These are phyloP conservation scores for Irena cyanogastra DNA, from an alignment of 2,113 vertebrate genomes.

Conservation along the genomic window DNA sequence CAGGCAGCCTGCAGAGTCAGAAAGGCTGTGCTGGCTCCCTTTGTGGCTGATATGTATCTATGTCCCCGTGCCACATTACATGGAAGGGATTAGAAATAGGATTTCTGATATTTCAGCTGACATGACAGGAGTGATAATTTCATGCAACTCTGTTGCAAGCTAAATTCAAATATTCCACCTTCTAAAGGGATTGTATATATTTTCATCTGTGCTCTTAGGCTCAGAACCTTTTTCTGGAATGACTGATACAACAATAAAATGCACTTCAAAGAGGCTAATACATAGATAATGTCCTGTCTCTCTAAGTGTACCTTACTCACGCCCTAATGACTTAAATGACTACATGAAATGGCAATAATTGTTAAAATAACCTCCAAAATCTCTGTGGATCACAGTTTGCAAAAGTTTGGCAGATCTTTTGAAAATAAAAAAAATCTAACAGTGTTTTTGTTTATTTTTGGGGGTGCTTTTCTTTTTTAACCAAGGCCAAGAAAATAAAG, in stretches of 20 bases:
- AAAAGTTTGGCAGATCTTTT: not conserved
- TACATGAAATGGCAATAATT: not conserved
- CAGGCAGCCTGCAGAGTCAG: not conserved
- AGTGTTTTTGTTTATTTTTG: not conserved
- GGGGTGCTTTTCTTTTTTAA: not conserved
- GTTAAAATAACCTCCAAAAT: not conserved
- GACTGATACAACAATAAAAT: not conserved
- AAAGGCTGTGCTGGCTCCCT: not conserved
- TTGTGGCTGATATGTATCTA: not conserved
- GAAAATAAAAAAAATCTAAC: not conserved
- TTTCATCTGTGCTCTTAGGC: not conserved
- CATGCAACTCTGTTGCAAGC: slow-evolving; percentile 2
- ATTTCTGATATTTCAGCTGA: slow-evolving; percentile 54
- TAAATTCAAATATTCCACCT: slow-evolving; percentile 10
- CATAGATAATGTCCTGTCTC: not conserved
- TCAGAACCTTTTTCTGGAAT: not conserved
- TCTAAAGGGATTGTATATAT: not conserved
- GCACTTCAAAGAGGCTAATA: not conserved
- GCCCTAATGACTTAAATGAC: not conserved
- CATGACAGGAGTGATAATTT: slow-evolving; percentile 19
- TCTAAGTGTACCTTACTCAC: not conserved
- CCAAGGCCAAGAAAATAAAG: not conserved
- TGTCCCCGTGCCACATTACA: not conserved
- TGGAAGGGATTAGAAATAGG: slow-evolving; percentile 29
- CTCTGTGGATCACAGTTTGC: not conserved